A percentile compares a stretch with the other conserved stretches of the same genome.
These are phyloP conservation scores for Neodon shergylaensis DNA, from an alignment of 2,113 vertebrate genomes.

Conservation along the genomic window DNA sequence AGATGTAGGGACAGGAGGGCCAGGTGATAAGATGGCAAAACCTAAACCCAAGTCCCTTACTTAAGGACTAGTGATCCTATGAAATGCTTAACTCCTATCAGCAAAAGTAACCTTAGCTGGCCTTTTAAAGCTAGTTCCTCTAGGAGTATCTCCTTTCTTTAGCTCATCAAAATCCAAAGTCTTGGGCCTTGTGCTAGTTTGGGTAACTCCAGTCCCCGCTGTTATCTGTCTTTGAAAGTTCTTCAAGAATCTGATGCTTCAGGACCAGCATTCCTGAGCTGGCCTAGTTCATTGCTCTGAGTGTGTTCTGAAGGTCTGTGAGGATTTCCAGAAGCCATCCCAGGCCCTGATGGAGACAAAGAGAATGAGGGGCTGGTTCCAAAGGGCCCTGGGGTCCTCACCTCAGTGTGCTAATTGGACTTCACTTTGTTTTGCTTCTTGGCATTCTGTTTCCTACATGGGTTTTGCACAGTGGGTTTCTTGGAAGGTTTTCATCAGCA, in stretches of 20 bases:
- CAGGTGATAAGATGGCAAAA: background rate
- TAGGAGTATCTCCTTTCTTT: background rate
- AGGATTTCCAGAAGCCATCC: background rate
- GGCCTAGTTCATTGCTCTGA: background rate
- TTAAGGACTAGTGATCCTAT: background rate
- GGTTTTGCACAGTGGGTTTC: background rate
- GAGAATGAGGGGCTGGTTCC: background rate
- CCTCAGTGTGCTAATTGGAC: background rate
- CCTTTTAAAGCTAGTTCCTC: background rate
- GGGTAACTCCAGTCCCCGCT: background rate
- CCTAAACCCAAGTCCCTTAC: background rate
- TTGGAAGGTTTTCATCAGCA: conserved; percentile 3
- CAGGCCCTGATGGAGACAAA: background rate
- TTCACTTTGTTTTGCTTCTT: background rate
- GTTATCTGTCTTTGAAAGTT: background rate
- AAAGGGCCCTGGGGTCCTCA: background rate
- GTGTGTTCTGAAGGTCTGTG: background rate
- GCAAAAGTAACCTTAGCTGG: background rate
- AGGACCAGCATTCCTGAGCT: background rate
- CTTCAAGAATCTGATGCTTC: background rate
- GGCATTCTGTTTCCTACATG: background rate
- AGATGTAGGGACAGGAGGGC: background rate
- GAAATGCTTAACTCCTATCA: background rate
- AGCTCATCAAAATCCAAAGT: background rate
- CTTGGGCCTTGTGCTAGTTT: background rate